A percentile compares a stretch with the other conserved stretches of the same genome.
phyloP scores from a whole-genome alignment of 2,797 vertebrate species.

The Lateolabrax maculatus region DNA sequence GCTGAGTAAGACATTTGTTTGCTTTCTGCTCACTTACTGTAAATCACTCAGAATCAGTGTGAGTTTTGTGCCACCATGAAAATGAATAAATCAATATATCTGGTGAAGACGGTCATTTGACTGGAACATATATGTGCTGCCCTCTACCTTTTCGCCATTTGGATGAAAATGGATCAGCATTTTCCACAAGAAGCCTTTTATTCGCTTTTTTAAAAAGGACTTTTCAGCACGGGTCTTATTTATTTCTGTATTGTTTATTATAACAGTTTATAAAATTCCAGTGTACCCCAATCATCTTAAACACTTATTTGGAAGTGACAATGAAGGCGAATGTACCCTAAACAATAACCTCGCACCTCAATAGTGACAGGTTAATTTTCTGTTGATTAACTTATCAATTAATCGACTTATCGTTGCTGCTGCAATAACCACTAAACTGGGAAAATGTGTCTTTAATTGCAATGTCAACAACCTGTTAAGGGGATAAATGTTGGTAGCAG shows the following conservation, averaged over 20 bases:
- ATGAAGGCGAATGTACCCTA: not conserved
- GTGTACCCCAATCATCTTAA: not conserved
- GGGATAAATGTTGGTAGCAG: not conserved
- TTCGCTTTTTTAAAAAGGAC: too few relatives aligned
- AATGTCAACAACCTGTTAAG: not conserved
- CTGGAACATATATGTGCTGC: not conserved
- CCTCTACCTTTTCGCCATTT: not conserved
- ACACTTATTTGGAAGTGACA: not conserved
- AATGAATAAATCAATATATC: not conserved
- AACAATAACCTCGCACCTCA: not conserved
- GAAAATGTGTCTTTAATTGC: not conserved
- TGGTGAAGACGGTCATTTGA: not conserved
- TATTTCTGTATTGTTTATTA: not conserved
- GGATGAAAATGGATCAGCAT: not conserved
- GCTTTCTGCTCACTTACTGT: conserved; percentile 3
- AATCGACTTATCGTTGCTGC: rapidly evolving
- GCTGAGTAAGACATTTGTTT: not conserved
- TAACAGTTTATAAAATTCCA: not conserved
- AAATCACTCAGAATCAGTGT: not conserved
- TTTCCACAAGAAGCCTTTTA: not conserved
- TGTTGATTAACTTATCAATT: not conserved
- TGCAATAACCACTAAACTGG: not conserved
- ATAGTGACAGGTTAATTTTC: too few relatives aligned
- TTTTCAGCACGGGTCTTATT: not conserved
- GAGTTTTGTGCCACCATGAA: not conserved